Evolutionary conservation across 2,888 invertebrate genomes (phyloP).

Genomic region (Anticlea derivata): DNA sequence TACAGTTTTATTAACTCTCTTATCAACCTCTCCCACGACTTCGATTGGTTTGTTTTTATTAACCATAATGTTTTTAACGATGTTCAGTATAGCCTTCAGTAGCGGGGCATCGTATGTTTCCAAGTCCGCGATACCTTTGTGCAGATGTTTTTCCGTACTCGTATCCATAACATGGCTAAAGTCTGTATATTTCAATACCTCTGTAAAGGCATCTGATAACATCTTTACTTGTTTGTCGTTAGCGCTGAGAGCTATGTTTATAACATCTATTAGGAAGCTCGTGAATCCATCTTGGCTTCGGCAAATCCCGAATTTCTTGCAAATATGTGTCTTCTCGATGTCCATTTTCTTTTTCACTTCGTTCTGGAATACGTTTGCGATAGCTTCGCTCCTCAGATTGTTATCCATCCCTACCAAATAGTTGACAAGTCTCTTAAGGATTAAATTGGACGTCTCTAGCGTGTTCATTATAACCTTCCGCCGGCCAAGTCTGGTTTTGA

Average conservation of each 20-base stretch:
- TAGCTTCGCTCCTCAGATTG: constrained; percentile 21
- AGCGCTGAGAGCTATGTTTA: constrained; percentile 37
- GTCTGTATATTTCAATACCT: constrained; percentile 43
- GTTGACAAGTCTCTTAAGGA: constrained; percentile 48
- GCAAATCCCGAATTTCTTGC: constrained; percentile 51
- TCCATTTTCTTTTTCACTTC: constrained; percentile 44
- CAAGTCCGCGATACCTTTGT: constrained; percentile 16
- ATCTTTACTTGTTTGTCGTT: constrained; percentile 44
- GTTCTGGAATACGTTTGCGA: constrained; percentile 34
- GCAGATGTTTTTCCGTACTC: constrained; percentile 30
- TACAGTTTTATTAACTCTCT: constrained; percentile 40
- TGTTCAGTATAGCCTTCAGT: constrained; percentile 30
- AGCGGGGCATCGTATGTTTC: constrained; percentile 23
- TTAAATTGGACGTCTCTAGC: constrained; percentile 52
- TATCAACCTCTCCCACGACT: constrained; percentile 10
- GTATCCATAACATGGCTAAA: constrained; percentile 31
- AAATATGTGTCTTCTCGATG: constrained; percentile 45
- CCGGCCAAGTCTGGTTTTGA: constrained; percentile 52
- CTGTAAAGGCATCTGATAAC: constrained; percentile 45
- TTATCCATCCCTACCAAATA: constrained; percentile 40
- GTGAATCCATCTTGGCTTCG: constrained; percentile 40
- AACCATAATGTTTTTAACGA: constrained; percentile 40
- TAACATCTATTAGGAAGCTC: constrained; percentile 40
- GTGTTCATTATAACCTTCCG: constrained; percentile 59
- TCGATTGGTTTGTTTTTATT: constrained; percentile 44